Base-by-base conservation (phyloP, 2,113 vertebrate species). In the Silurus glanis region DNA sequence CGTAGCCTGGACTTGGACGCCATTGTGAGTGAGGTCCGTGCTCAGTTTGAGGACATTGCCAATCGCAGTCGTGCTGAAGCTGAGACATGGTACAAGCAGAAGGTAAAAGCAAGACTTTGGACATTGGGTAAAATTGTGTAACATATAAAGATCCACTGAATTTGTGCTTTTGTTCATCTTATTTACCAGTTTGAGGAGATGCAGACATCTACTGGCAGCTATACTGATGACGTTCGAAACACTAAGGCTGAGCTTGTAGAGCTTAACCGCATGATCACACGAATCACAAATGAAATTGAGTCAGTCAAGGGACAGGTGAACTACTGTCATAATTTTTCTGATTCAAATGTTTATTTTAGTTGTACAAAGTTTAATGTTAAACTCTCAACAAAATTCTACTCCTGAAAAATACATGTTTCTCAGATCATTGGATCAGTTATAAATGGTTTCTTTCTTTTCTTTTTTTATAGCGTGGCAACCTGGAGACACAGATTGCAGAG, bases 201-300 rank as follows among this genome's bases (percentile, higher is more conserved):
- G 82, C 93, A 93, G 14, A 53, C 80, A n/a, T 92, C 76, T 6
- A 96, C 96, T 0, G 91, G 87, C 6, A 66, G 82, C 17, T 93
- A 95, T 0, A 95, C 91, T 0, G 95, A 97, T 14, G 96, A 97
- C 4, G 91, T 98, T 80, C 95, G 92, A 55, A 94, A 23, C 90
- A 96, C 93, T 69, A 98, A 96, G 66, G 89, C 87, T 51, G 96
- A 99, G 90, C 96, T 99, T 47, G 93, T 96, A 0, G 96, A 99
- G 45, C 91, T 97, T 47, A 95, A 90, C 91, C 94, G 96, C 55
- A 89, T 95, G 92, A 97, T 98, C 86, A 94, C 93, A 80, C 95
- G 95, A 62, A 84, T 99, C 16, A 96, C 93, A 90, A 90, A 93
- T 5, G 96, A 99, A 91, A 96, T 96, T 0, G 97, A 98, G 76